A percentile compares a stretch with the other conserved stretches of the same genome.
Conservation (phyloP, 2,113 vertebrate genomes). For the Lepidothrix coronata region DNA sequence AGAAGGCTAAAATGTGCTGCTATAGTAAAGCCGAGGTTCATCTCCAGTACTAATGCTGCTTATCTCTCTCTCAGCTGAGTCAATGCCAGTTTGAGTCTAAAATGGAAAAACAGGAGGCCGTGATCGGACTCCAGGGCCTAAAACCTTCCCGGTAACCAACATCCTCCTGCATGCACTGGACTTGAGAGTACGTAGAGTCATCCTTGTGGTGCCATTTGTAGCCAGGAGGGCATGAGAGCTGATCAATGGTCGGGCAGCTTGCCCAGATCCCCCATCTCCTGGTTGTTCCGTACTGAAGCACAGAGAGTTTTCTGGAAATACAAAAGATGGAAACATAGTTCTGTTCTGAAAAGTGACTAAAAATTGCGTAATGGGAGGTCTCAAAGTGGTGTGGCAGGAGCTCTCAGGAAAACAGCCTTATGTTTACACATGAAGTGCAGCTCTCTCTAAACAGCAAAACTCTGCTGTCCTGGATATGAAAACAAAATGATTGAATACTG, state of each 20-base stretch:
- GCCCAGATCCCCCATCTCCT: neutral
- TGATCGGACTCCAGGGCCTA: neutral
- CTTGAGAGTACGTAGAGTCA: fast-evolving
- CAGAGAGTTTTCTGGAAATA: neutral
- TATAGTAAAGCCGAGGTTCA: neutral
- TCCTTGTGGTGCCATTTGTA: neutral
- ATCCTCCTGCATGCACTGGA: neutral
- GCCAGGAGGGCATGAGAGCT: neutral
- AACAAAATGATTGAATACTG: neutral
- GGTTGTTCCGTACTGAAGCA: neutral
- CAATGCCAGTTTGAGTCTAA: neutral
- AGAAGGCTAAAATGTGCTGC: slow-evolving; percentile 44
- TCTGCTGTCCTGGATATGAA: neutral
- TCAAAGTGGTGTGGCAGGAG: neutral
- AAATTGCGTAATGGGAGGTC: neutral
- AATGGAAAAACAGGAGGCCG: neutral
- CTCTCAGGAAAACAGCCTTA: slow-evolving; percentile 32
- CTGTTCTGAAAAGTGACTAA: slow-evolving; percentile 30
- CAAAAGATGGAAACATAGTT: neutral
- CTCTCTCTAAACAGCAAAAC: neutral
- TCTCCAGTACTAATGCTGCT: slow-evolving; percentile 32
- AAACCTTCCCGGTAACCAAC: neutral
- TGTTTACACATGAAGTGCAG: slow-evolving; percentile 34
- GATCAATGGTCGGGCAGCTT: neutral
- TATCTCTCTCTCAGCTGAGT: neutral